Conservation (phyloP, 2,797 vertebrate genomes). For the Schizopygopsis pylzovi region DNA sequence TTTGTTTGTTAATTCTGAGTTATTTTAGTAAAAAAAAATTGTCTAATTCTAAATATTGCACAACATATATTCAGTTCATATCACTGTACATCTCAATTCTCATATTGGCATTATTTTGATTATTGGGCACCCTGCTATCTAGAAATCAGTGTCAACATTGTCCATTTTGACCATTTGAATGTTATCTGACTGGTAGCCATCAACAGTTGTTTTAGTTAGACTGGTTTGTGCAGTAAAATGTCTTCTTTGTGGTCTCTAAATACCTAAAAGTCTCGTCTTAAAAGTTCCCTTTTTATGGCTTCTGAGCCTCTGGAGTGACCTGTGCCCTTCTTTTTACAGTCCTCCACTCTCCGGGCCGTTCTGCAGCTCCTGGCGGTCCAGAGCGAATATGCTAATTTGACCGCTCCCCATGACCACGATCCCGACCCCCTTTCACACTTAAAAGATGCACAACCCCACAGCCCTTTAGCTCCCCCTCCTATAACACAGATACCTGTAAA, state of each 20-base stretch:
- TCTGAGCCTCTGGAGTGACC: conserved; percentile 36
- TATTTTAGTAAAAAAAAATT: too few species aligned
- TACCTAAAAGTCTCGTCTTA: not conserved
- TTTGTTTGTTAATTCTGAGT: too few species aligned
- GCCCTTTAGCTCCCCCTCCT: not conserved
- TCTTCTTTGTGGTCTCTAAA: not conserved
- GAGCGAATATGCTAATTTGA: conserved; percentile 59
- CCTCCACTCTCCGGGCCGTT: conserved; percentile 50
- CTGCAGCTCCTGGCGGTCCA: conserved; percentile 63
- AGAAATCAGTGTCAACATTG: not conserved
- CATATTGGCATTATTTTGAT: not conserved
- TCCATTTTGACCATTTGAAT: not conserved
- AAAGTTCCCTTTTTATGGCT: conserved; percentile 18
- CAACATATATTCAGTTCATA: not conserved
- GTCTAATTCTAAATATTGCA: not conserved
- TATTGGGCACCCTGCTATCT: too few species aligned
- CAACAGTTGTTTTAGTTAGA: not conserved
- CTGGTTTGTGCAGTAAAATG: not conserved
- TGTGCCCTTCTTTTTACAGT: conserved; percentile 61
- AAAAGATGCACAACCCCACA: not conserved
- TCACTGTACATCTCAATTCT: not conserved
- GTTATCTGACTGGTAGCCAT: not conserved
- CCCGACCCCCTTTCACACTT: not conserved
- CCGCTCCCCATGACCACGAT: conserved; percentile 39
- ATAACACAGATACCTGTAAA: not conserved